A percentile compares a stretch with the other conserved stretches of the same genome.
Conservation (phyloP, 1,140 invertebrate species). For the Phortica variegata region DNA sequence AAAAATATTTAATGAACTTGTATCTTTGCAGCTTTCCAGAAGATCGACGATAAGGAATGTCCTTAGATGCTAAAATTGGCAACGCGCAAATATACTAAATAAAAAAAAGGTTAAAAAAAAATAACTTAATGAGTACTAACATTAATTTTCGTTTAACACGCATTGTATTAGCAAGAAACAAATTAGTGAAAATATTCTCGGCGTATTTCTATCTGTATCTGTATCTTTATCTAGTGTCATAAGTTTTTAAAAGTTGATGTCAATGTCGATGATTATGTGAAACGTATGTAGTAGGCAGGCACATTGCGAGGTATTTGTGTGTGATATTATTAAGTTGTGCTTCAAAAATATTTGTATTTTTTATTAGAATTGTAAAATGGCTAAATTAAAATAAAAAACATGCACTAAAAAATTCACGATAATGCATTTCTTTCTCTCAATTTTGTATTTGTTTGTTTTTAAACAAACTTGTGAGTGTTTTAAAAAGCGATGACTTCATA, state of each 20-base stretch:
- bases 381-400: too few species aligned
- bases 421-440: too few species aligned
- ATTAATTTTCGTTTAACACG: constrained; percentile 8
- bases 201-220: neutral
- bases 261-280: neutral
- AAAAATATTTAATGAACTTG: neutral
- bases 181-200: constrained; percentile 1
- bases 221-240: too few species aligned
- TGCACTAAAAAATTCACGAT: too few species aligned
- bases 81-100: constrained; percentile 18
- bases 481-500: too few species aligned
- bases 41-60: constrained; percentile 51
- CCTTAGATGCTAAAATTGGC: constrained; percentile 35
- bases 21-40: constrained; percentile 41
- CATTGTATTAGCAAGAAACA: neutral
- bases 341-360: constrained; percentile 19
- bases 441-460: too few species aligned
- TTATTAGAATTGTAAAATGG: too few species aligned
- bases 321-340: constrained; percentile 56
- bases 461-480: too few species aligned
- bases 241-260: constrained; percentile 1
- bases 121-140: constrained; percentile 30
- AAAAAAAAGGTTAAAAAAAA: constrained; percentile 15
- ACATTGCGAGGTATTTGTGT: constrained; percentile 52
- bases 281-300: constrained; percentile 7